These are phyloP conservation scores for Microctenopoma lineatum DNA, from an alignment of 2,797 vertebrate genomes.

Conservation along the genomic window DNA sequence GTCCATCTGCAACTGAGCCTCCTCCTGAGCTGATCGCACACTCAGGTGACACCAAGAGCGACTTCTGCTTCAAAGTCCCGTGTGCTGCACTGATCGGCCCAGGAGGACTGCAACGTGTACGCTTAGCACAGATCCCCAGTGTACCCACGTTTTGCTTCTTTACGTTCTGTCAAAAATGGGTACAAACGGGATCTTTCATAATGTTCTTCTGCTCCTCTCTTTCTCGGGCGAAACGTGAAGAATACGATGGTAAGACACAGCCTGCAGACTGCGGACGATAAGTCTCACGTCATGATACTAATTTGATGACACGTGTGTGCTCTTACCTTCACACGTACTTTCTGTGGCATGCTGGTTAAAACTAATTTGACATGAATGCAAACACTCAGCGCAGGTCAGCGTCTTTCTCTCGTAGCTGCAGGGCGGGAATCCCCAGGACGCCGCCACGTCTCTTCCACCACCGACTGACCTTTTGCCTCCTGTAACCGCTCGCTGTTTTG, in stretches of 20 bases:
- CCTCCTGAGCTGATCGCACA: conserved; percentile 46
- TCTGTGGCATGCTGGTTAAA: conserved; percentile 67
- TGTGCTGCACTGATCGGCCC: conserved; percentile 34
- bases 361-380: conserved; percentile 41
- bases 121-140: conserved; percentile 78
- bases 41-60: neutral
- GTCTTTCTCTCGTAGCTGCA: conserved; percentile 12
- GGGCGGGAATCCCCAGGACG: conserved; percentile 28
- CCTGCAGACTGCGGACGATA: conserved; percentile 56
- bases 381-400: conserved; percentile 22
- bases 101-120: conserved; percentile 62
- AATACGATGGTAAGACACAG: conserved; percentile 92
- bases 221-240: conserved; percentile 78
- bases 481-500: conserved; percentile 62
- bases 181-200: conserved; percentile 75
- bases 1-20: conserved; percentile 48
- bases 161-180: conserved; percentile 64
- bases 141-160: conserved; percentile 68
- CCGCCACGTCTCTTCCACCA: conserved; percentile 49
- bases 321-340: conserved; percentile 31
- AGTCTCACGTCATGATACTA: conserved; percentile 68
- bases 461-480: conserved; percentile 52
- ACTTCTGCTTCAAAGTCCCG: neutral
- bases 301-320: conserved; percentile 52
- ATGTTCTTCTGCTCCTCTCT: conserved; percentile 81